Conservation (phyloP, 1,140 invertebrate species). For the Xylocopa sonorina region DNA sequence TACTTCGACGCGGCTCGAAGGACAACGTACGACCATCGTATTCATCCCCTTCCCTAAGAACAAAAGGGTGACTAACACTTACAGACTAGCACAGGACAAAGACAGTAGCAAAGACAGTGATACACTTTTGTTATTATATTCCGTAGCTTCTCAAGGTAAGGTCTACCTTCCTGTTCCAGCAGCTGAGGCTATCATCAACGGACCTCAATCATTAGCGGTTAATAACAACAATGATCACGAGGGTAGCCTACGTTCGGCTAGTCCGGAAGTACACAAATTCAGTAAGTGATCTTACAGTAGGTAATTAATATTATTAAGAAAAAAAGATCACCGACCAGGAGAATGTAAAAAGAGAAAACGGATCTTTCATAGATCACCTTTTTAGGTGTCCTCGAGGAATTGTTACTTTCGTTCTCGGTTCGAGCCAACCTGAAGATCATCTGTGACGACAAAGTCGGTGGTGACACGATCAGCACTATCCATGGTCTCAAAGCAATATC, state of each 20-base stretch:
- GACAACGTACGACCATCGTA: background rate
- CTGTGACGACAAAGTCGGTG: conserved; percentile 89
- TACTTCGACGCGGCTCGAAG: too few relatives aligned
- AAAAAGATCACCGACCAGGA: background rate
- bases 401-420: conserved; percentile 91
- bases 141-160: conserved; percentile 75
- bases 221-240: conserved; percentile 86
- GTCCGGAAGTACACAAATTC: conserved; percentile 73
- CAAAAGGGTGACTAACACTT: conserved; percentile 42
- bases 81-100: conserved; percentile 57
- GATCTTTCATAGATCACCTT: conserved; percentile 5
- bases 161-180: conserved; percentile 79
- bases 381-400: conserved; percentile 85
- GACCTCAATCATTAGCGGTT: conserved; percentile 54
- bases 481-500: conserved; percentile 92
- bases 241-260: conserved; percentile 78
- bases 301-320: too few relatives aligned
- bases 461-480: conserved; percentile 90
- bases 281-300: conserved; percentile 72
- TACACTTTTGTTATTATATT: conserved; percentile 67
- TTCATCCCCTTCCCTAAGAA: background rate
- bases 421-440: conserved; percentile 89
- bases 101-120: conserved; percentile 64
- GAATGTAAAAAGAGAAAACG: background rate
- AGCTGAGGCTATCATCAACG: conserved; percentile 68